phyloP scores from a whole-genome alignment of 2,888 invertebrate species.

The Sarcophaga carnaria region DNA sequence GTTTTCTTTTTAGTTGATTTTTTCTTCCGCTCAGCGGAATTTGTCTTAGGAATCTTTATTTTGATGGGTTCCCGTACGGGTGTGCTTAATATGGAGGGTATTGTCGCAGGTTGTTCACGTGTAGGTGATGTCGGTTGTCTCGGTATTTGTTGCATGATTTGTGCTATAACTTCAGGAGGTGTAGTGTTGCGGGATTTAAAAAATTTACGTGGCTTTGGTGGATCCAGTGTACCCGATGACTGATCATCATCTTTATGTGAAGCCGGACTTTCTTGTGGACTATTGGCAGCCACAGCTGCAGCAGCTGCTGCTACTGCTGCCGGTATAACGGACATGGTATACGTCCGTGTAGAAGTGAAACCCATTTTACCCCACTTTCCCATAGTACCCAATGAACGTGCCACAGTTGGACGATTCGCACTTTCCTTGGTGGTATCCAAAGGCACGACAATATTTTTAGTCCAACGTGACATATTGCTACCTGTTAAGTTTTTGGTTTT shows the following conservation, averaged over 20 bases:
- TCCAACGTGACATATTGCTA: conserved; percentile 85
- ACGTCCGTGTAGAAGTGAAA: conserved; percentile 92
- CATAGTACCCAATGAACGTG: conserved; percentile 94
- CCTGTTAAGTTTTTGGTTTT: conserved; percentile 22
- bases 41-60: conserved; percentile 78
- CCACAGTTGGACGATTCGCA: conserved; percentile 93
- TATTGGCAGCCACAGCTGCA: conserved; percentile 71
- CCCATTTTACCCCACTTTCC: conserved; percentile 98
- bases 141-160: conserved; percentile 80
- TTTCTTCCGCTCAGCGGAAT: conserved; percentile 79
- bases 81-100: conserved; percentile 64
- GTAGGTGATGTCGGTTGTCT: conserved; percentile 77
- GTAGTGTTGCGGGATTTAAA: conserved; percentile 91
- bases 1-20: conserved; percentile 75
- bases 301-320: conserved; percentile 74
- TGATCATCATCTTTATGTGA: conserved; percentile 78
- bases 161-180: conserved; percentile 83
- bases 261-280: conserved; percentile 75
- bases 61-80: conserved; percentile 77
- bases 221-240: conserved; percentile 77
- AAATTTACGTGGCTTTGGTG: conserved; percentile 93
- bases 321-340: conserved; percentile 78
- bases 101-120: conserved; percentile 73
- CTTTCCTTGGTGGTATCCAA: conserved; percentile 87
- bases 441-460: conserved; percentile 86